Evolutionary conservation across 2,113 vertebrate genomes (phyloP).

Genomic region (Corapipo altera): DNA sequence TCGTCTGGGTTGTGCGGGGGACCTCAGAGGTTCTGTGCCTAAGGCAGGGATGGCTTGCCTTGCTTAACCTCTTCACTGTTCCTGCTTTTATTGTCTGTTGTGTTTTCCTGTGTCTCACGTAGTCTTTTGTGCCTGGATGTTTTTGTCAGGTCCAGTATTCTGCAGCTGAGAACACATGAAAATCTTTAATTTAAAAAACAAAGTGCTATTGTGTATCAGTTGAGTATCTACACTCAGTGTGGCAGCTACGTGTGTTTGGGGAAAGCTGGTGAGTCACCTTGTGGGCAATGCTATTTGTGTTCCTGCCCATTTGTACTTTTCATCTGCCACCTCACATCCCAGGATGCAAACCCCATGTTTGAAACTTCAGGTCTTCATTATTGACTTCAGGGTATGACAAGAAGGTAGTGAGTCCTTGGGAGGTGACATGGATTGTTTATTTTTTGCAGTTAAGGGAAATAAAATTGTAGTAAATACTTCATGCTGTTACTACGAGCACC

Average conservation of each 20-base stretch:
- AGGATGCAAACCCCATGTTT: not conserved
- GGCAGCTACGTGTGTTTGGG: not conserved
- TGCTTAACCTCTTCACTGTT: not conserved
- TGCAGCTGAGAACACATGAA: not conserved
- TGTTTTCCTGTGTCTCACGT: not conserved
- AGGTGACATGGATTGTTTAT: not conserved
- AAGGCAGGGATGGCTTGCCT: not conserved
- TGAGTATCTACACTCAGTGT: not conserved
- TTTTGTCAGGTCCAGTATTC: not conserved
- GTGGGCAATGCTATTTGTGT: not conserved
- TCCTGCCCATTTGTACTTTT: not conserved
- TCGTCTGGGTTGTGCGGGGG: fast-evolving
- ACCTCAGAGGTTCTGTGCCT: fast-evolving
- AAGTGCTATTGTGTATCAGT: not conserved
- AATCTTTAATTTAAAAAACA: not conserved
- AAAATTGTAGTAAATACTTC: not conserved
- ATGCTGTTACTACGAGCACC: not conserved
- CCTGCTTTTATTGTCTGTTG: not conserved
- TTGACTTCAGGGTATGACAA: not conserved
- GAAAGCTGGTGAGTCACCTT: not conserved
- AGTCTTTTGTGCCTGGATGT: not conserved
- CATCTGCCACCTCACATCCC: not conserved
- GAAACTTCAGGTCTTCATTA: not conserved
- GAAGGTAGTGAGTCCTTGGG: not conserved
- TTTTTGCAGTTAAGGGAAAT: slow-evolving; percentile 7